Evolutionary conservation across 2,113 vertebrate species (phyloP).

Genomic region (Rhynchomys soricoides): DNA sequence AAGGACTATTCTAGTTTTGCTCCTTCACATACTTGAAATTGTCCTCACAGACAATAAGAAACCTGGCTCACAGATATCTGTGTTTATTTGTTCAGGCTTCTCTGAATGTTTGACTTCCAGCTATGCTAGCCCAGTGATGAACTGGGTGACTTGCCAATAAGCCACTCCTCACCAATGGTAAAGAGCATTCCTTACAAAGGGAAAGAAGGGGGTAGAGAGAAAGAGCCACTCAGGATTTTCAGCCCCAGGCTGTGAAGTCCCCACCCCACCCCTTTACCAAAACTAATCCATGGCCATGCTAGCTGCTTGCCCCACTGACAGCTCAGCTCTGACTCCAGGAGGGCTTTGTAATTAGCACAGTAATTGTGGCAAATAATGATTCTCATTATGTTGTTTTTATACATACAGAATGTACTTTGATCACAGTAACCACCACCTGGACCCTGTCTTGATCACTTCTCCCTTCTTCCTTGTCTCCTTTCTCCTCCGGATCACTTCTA

Average conservation of each 20-base stretch:
- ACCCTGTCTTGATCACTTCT: not conserved
- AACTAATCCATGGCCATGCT: not conserved
- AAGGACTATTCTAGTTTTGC: not conserved
- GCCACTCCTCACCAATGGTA: not conserved
- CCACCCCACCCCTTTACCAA: not conserved
- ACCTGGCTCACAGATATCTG: conserved; percentile 29
- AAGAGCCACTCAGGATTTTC: not conserved
- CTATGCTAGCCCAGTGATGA: not conserved
- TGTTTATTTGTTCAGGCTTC: conserved; percentile 23
- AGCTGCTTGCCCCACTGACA: not conserved
- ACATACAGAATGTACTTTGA: no score
- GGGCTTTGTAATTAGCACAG: not conserved
- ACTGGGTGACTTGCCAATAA: not conserved
- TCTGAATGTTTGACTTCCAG: conserved; percentile 14
- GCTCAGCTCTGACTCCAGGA: not conserved
- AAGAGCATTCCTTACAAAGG: not conserved
- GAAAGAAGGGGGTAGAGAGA: not conserved
- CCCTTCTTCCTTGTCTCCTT: not conserved
- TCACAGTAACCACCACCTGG: not conserved
- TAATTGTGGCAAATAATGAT: not conserved
- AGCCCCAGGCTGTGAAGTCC: not conserved
- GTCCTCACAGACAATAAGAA: not conserved
- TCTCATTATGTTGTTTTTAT: not conserved
- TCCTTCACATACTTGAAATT: not conserved
- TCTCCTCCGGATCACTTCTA: not conserved